Base-by-base conservation (phyloP, 2,113 vertebrate species). In the Gambusia holbrooki region DNA sequence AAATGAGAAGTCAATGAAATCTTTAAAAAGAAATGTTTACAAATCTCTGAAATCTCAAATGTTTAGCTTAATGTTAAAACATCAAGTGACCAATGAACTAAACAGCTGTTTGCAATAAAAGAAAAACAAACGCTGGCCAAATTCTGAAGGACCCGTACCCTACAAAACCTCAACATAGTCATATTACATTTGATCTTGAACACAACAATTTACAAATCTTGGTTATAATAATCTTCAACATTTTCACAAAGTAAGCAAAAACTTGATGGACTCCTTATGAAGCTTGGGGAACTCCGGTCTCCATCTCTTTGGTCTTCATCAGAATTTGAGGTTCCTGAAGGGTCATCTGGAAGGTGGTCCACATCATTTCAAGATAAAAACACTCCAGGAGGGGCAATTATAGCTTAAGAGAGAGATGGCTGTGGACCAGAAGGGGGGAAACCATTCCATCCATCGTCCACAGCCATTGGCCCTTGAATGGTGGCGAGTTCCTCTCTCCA, bases 291-390 rank as follows among this genome's bases (percentile, higher is more conserved):
- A 17, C 15, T 67, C 2, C 0, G 3, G 19, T 8, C 29, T 66
- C 65, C 42, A 30, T 63, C 15, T 80, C 73, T 74, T 71, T 66
- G 10, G 48, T 74, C 67, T 68, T 58, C 13, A 13, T 69, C 17
- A 30, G 25, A 30, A 0, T 37, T 35, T 6, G 0, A 35, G 11
- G 40, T 5, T 8, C n/a, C 33, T 1, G 19, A 14, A 66, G 30
- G 48, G 63, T 29, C 64, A 2, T n/a, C 51, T 30, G 27, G 28
- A 25, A 7, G 2, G 27, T 60, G 22, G 17, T 48, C 29, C 33
- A 27, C 22, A 13, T 62, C 25, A 66, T 22, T 62, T 48, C 61
- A 63, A 29, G 13, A 13, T 5, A 27, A n/a, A 51, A 19, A 0
- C 10, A 32, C 54, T 8, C 14, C 29, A 32, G 2, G 51, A 60